phyloP scores from a whole-genome alignment of 2,113 vertebrate species.

The Actinemys pallida region DNA sequence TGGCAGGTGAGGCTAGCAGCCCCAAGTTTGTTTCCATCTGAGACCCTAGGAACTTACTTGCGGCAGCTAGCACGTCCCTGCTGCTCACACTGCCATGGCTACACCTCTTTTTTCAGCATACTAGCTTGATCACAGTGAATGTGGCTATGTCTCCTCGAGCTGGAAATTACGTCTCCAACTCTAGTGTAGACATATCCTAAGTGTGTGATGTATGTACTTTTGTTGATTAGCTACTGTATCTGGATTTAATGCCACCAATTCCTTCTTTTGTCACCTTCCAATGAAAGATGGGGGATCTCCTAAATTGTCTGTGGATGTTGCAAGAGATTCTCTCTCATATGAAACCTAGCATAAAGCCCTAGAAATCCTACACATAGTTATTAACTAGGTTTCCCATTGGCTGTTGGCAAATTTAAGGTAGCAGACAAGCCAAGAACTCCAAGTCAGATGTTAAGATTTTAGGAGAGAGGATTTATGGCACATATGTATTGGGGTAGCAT shows the following conservation, averaged over 20 bases:
- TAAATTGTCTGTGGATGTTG: background rate
- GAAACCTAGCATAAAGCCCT: background rate
- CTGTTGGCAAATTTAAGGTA: background rate
- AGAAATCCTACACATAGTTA: background rate
- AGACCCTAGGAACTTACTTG: no score
- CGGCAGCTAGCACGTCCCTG: no score
- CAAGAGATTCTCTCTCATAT: background rate
- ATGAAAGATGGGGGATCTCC: background rate
- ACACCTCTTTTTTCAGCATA: no score
- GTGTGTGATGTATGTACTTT: fast-evolving
- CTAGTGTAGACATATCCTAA: no score
- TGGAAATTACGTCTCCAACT: no score
- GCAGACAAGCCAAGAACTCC: background rate
- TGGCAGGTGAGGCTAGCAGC: no score
- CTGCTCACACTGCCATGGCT: no score
- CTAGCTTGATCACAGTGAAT: no score
- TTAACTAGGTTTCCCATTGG: fast-evolving
- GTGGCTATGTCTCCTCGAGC: no score
- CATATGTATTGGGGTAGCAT: fast-evolving
- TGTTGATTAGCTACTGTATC: background rate
- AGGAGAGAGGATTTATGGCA: background rate
- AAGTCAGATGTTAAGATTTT: background rate
- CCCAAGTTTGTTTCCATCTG: no score
- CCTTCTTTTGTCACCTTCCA: background rate
- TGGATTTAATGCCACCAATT: background rate